Conservation (phyloP, 2,888 invertebrate species). For the Phalera bucephala region DNA sequence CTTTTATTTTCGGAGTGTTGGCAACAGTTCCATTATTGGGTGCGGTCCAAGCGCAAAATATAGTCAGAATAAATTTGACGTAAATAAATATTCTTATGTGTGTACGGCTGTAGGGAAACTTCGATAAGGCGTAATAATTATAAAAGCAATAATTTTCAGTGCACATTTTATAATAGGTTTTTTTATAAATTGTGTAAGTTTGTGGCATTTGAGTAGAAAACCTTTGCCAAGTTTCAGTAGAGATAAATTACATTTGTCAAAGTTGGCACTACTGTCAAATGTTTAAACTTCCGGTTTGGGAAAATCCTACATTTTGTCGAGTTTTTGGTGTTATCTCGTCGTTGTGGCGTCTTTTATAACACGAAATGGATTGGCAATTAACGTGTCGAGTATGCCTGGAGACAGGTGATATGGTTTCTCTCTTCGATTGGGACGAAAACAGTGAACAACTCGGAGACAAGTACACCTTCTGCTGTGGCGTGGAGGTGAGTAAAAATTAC, state of each 20-base stretch:
- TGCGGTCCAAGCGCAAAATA: too few species aligned
- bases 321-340: slow-evolving; percentile 34
- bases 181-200: too few species aligned
- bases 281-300: slow-evolving; percentile 52
- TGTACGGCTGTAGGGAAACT: too few species aligned
- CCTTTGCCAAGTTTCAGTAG: too few species aligned
- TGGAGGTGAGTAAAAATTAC: slow-evolving; percentile 77
- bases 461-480: slow-evolving; percentile 74
- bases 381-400: slow-evolving; percentile 78
- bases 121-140: too few species aligned
- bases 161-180: too few species aligned
- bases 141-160: too few species aligned
- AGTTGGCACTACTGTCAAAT: slow-evolving; percentile 46
- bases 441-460: slow-evolving; percentile 80
- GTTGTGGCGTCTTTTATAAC: slow-evolving; percentile 24
- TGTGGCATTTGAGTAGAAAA: too few species aligned
- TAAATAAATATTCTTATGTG: too few species aligned
- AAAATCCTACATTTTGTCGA: slow-evolving; percentile 47
- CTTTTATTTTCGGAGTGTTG: slow-evolving; percentile 29
- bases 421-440: slow-evolving; percentile 82
- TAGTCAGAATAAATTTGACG: too few species aligned
- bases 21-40: slow-evolving; percentile 13
- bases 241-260: too few species aligned
- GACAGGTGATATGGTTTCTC: slow-evolving; percentile 78
- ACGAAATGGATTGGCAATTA: slow-evolving; percentile 80